Evolutionary conservation across 2,797 vertebrate genomes (phyloP).

Genomic region (Adelosebastes latens): DNA sequence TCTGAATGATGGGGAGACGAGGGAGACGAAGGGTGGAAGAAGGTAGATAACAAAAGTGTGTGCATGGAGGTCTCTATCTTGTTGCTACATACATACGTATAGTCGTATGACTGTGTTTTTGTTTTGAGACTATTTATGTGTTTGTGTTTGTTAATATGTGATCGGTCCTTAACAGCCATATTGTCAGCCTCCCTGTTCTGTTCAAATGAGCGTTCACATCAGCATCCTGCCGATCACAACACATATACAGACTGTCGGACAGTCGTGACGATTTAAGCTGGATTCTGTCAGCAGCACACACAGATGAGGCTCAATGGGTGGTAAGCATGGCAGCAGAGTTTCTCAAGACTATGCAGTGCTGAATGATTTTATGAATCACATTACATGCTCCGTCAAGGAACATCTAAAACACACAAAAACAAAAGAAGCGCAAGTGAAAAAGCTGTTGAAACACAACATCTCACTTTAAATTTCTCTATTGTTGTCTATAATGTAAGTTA

Average conservation of each 20-base stretch:
- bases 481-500: not conserved
- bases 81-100: not conserved
- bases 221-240: conserved; percentile 4
- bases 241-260: not conserved
- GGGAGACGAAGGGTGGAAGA: not conserved
- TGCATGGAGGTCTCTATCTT: not conserved
- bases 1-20: conserved; percentile 35
- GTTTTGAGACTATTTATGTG: not conserved
- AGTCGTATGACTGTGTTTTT: not conserved
- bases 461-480: not conserved
- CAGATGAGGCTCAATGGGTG: conserved; percentile 29
- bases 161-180: not conserved
- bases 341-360: fast-evolving
- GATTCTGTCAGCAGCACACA: not conserved
- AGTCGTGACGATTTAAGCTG: not conserved
- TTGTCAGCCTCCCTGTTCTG: conserved; percentile 2
- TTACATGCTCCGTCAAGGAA: not conserved
- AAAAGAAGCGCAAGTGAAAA: too few species aligned
- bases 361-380: too few species aligned
- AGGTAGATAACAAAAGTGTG: conserved; percentile 11
- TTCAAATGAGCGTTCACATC: conserved; percentile 34
- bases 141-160: not conserved
- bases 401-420: not conserved
- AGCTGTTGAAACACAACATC: not conserved
- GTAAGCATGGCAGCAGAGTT: conserved; percentile 5